A percentile compares a stretch with the other conserved stretches of the same genome.
phyloP scores from a whole-genome alignment of 2,113 vertebrate species.

The Sporophila hypoxantha region DNA sequence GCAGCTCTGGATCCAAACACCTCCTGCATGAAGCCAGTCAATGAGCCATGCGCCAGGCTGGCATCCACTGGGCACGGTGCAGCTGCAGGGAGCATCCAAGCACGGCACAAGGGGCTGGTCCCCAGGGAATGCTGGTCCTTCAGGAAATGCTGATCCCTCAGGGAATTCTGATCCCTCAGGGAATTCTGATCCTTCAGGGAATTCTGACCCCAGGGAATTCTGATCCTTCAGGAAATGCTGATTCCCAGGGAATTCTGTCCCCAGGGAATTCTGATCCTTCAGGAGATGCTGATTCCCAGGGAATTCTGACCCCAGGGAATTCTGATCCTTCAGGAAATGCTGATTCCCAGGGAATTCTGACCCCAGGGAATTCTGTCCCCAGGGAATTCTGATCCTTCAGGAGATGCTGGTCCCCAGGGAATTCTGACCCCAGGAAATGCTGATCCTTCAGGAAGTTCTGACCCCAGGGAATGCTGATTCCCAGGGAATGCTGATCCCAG shows the following conservation, averaged over 20 bases:
- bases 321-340: too few relatives aligned
- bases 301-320: too few relatives aligned
- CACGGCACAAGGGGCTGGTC: accelerated
- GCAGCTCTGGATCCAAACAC: background rate
- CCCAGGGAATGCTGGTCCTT: background rate
- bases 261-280: too few relatives aligned
- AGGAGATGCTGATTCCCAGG: background rate
- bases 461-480: too few relatives aligned
- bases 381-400: too few relatives aligned
- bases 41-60: accelerated
- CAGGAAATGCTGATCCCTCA: background rate
- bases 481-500: background rate
- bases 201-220: too few relatives aligned
- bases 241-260: too few relatives aligned
- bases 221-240: too few relatives aligned
- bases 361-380: too few relatives aligned
- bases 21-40: background rate
- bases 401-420: background rate
- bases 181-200: background rate
- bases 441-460: too few relatives aligned
- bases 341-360: too few relatives aligned
- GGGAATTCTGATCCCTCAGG: background rate
- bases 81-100: background rate
- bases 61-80: accelerated
- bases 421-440: accelerated